Base-by-base conservation (phyloP, 2,888 invertebrate genomes). In the Eupithecia vulgata region DNA sequence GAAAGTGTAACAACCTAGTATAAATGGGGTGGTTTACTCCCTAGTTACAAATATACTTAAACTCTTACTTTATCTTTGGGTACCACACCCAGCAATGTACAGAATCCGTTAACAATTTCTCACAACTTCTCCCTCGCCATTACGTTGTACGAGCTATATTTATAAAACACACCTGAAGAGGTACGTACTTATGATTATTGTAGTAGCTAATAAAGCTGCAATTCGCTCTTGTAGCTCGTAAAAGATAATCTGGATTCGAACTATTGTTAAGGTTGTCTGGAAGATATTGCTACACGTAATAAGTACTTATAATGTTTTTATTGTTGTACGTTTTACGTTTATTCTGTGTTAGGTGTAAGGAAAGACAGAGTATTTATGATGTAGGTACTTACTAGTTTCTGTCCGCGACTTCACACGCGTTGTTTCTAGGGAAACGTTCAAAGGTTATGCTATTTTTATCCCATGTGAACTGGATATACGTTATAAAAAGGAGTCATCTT, bases 1-100 rank as follows among this genome's bases (percentile, higher is more conserved):
- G 30, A 4, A 4, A 30, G 30, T 30, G 4, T 30, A 30, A 30
- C 30, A 30, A 30, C 30, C 30, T 30, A 1, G 30, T 4, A 30
- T 30, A 3, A 30, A 30, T 3, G 30, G 30, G 4, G 30, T 30
- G 30, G 30, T 30, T 30, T 30, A 30, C 2, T 30, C 30, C 30
- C 30, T 30, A 30, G 30, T 30, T 30, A 30, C 17, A 8, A 17
- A 17, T 34, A 17, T 8, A 34, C 7, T 6, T 17, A n/a, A 17
- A 10, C 59, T 61, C 15, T 61, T 34, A 5, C 25, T 52, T 57
- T 57, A 57, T 25, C 8, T 34, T 7, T 12, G n/a, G n/a, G n/a
- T n/a, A n/a, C 34, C 17, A 17, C 34, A 66, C 5, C 67, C 69
- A 75, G 81, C 82, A 83, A 81, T 84, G 84, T 72, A 84, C 40